Base-by-base conservation (phyloP, 2,113 vertebrate species). In the Percina caprodes region DNA sequence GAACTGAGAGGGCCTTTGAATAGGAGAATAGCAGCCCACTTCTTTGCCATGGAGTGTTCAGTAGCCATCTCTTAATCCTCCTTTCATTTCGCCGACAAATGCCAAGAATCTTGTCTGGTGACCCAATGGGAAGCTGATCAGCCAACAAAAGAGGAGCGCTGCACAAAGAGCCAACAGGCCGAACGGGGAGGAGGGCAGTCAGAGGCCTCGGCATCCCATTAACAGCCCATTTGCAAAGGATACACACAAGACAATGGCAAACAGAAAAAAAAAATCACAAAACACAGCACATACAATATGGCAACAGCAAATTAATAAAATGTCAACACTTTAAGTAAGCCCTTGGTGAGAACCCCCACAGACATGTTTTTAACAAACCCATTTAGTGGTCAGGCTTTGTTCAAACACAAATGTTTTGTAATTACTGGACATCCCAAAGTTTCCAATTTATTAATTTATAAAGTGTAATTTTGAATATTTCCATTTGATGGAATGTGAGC, bases 11-110 rank as follows among this genome's bases (percentile, higher is more conserved):
- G 60, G 56, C 73, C 30, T 79, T 86, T 87, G 78, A 89, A 79
- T 48, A 14, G 87, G 75, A 88, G 86, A 92, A 96, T 96, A 95
- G 95, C 95, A 96, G 82, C 86, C 95, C 95, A 94, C 93, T 95
- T 92, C 94, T 97, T 96, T 96, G 92, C 97, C 94, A 92, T 95
- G 96, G 96, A 95, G 95, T 95, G 96, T 96, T 96, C 96, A 96
- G 94, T 93, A 95, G 95, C 94, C 96, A 94, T 93, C 95, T 95
- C 93, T 94, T 98, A 98, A 98, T 97, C 97, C 96, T 86, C 92
- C 96, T 99, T 98, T 98, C 97, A 97, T 97, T 97, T 94, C 86
- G 93, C 97, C 96, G 96, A 96, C 96, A 96, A 97, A 97, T 96
- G 96, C 95, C 95, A 96, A 96, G 96, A 96, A 97, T 97, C 95